Evolutionary conservation across 2,888 invertebrate species (phyloP).

Genomic region (Drosophila eohydei): DNA sequence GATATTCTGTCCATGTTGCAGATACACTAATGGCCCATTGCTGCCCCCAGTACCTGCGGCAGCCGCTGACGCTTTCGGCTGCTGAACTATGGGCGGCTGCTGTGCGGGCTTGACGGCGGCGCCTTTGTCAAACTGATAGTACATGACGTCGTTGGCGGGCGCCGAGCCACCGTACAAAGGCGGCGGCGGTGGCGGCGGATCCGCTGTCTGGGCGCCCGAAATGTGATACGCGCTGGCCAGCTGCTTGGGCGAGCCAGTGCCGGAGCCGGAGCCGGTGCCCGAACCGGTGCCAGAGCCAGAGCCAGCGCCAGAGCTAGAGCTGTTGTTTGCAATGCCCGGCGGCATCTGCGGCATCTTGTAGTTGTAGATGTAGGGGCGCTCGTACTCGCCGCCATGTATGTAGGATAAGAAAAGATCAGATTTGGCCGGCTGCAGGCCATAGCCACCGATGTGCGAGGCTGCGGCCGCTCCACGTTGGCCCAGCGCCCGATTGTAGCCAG

Average conservation of each 20-base stretch:
- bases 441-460: constrained; percentile 39
- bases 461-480: constrained; percentile 56
- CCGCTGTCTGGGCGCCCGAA: constrained; percentile 83
- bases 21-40: constrained; percentile 80
- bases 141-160: constrained; percentile 83
- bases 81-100: constrained; percentile 75
- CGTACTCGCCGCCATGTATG: constrained; percentile 80
- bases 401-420: constrained; percentile 84
- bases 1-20: constrained; percentile 79
- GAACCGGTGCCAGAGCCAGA: constrained; percentile 20
- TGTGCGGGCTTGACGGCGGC: constrained; percentile 53
- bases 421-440: constrained; percentile 83
- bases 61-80: constrained; percentile 60
- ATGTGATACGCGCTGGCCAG: constrained; percentile 82
- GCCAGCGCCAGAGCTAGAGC: constrained; percentile 37
- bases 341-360: constrained; percentile 84
- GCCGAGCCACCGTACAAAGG: constrained; percentile 81
- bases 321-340: constrained; percentile 48
- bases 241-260: constrained; percentile 60
- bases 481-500: constrained; percentile 53
- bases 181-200: constrained; percentile 81
- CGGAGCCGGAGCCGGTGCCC: constrained; percentile 47
- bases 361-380: constrained; percentile 83
- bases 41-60: constrained; percentile 7
- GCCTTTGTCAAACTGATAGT: constrained; percentile 84